phyloP scores from a whole-genome alignment of 2,888 invertebrate species.

The Sipha maydis region DNA sequence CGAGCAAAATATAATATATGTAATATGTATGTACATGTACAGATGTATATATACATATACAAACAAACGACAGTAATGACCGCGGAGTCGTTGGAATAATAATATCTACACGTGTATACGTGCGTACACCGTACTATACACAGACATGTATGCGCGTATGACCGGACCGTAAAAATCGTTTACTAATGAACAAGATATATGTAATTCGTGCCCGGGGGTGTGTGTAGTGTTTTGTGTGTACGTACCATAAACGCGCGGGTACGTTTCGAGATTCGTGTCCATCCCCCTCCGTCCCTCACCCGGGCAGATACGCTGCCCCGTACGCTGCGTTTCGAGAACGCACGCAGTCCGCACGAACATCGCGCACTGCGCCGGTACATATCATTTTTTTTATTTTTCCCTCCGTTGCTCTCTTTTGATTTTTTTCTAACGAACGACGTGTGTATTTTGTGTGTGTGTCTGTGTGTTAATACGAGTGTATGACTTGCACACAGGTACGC shows the following conservation, averaged over 20 bases:
- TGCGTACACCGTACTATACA: not conserved
- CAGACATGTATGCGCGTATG: not conserved
- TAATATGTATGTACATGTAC: not conserved
- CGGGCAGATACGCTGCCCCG: not conserved
- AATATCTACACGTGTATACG: not conserved
- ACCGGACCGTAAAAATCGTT: slow-evolving; percentile 48
- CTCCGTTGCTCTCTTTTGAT: not conserved
- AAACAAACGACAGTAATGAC: slow-evolving; percentile 52
- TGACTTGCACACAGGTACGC: no score
- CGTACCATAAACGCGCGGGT: not conserved
- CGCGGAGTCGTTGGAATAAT: not conserved
- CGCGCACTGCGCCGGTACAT: not conserved
- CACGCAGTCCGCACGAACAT: not conserved
- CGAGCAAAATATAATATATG: not conserved
- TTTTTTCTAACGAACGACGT: not conserved
- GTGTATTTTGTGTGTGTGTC: not conserved
- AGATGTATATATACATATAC: not conserved
- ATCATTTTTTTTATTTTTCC: not conserved
- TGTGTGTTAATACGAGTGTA: no score
- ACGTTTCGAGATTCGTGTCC: not conserved
- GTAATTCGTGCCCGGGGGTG: slow-evolving; percentile 30
- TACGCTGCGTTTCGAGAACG: not conserved
- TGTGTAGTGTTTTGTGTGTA: not conserved
- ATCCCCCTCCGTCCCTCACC: not conserved
- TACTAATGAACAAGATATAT: slow-evolving; percentile 53